Base-by-base conservation (phyloP, 2,113 vertebrate species). In the Bufo gargarizans region DNA sequence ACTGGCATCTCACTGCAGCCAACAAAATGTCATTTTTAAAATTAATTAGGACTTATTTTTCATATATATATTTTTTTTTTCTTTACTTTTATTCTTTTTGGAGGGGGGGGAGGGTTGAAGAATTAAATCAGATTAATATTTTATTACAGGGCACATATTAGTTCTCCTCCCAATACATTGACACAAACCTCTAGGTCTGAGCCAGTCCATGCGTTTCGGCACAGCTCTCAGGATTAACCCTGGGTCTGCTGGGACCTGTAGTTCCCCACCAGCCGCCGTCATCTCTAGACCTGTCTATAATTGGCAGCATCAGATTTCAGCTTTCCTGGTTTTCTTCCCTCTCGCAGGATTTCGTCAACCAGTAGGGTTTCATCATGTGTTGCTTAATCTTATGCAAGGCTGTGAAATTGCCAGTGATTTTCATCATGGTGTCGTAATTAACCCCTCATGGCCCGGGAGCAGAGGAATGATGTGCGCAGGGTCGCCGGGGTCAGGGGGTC, bases 371-470 rank as follows among this genome's bases (percentile, higher is more conserved):
- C 95, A 95, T 97, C 97, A 97, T 94, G 92, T 90, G 85, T 80
- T 89, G 84, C 91, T 93, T 93, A 94, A 94, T 96, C 95, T 98
- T 96, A 97, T 95, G 96, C 96, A 97, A 97, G 96, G 95, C 83
- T 49, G 69, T 96, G 96, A 96, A 98, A 97, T 89, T 88, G 92
- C 92, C 91, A 93, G 92, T 88, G 58, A 77, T 90, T 91, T 92
- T 92, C 91, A 89, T 94, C 91, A 92, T 93, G 88, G 92, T 92
- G 93, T 94, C 94, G 94, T 97, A 97, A 97, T 96, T 96, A 96
- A 96, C 88, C 95, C 94, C 95, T 77, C 91, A 95, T 96, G 96
- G 94, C 92, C 82, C 16, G 10, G 80, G 89, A 65, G 85, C 45
- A 4, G 45, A 85, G 90, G 33, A 87, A 0, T 86, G 89, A 90